phyloP scores from a whole-genome alignment of 1,140 invertebrate species.

The Musca vetustissima region DNA sequence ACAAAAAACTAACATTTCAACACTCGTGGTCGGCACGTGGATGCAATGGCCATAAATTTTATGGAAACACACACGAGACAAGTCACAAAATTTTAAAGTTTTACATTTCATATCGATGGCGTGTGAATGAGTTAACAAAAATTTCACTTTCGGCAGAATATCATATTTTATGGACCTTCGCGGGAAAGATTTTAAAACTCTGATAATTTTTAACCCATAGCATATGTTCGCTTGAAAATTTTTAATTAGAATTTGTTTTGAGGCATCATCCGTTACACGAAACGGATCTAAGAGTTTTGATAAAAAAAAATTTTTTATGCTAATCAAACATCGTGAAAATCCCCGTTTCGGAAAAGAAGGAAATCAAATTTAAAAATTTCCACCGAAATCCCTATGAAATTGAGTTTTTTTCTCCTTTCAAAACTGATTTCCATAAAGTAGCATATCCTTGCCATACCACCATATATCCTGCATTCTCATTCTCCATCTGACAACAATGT shows the following conservation, averaged over 20 bases:
- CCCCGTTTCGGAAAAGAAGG: background rate
- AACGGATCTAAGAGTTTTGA: background rate
- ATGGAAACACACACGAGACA: background rate
- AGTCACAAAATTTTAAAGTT: constrained; percentile 8
- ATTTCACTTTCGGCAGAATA: background rate
- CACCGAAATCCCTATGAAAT: no score
- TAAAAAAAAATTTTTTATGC: constrained; percentile 2
- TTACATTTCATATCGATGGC: constrained; percentile 4
- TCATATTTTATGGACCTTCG: background rate
- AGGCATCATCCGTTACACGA: background rate
- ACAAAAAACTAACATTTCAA: no score
- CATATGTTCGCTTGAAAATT: background rate
- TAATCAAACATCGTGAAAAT: background rate
- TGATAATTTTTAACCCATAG: background rate
- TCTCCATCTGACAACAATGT: no score
- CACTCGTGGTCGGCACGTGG: constrained; percentile 15
- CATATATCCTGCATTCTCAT: constrained; percentile 3
- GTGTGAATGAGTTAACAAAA: constrained; percentile 8
- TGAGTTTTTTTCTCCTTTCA: no score
- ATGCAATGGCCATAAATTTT: constrained; percentile 8
- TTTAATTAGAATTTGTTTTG: constrained; percentile 6
- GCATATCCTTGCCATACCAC: no score
- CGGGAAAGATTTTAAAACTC: background rate
- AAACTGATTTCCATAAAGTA: no score
- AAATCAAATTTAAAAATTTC: no score